Evolutionary conservation across 2,888 invertebrate genomes (phyloP), one percentile per base, ranked within the genome.

Genomic region (Phyto melanocephala): DNA sequence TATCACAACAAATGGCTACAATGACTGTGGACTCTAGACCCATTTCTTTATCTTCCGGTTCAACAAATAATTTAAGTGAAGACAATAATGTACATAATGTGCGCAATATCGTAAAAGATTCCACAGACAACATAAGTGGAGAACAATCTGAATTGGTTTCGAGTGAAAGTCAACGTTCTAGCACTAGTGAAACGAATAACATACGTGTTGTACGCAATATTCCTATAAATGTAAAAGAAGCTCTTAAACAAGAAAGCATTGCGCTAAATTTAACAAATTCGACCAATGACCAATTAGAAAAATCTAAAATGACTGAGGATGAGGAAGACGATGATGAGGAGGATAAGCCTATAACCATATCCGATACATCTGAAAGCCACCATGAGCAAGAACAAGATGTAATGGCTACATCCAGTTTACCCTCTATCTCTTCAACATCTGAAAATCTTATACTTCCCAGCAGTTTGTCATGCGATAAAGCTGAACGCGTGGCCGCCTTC

Each of bases 401-500:
- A 40, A 84, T 85, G 54, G 11, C 74, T 1, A 54, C 76, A 45
- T 83, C 85, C 6, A 86, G 86, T 0, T 62, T 85, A 37, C 84
- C 80, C 50, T 79, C 81, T 76, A 83, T 24, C 75, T 76, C 17
- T 50, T 56, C 56, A 77, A 84, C 24, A 65, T 54, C 15, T 47
- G 80, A 24, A 71, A 52, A 17, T 54, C 22, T 80, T 7, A 13
- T 15, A 5, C 72, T 79, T 13, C 65, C 75, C 7, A 47, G 45
- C 22, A 47, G 45, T 33, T 13, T 79, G 13, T 84, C 85, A 15
- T 84, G 78, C 8, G 86, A 84, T 11, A 88, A 87, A 42, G 86
- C 87, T 0, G 86, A 88, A 45, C 88, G 88, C 5, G 88, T 90
- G 58, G 87, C 88, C 15, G 90, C 88, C 0, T 90, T 90, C 62